Percentiles rank a stretch among this genome's conserved stretches.
Conservation (phyloP, 2,888 invertebrate genomes). For the Leptinotarsa rubiginosa region DNA sequence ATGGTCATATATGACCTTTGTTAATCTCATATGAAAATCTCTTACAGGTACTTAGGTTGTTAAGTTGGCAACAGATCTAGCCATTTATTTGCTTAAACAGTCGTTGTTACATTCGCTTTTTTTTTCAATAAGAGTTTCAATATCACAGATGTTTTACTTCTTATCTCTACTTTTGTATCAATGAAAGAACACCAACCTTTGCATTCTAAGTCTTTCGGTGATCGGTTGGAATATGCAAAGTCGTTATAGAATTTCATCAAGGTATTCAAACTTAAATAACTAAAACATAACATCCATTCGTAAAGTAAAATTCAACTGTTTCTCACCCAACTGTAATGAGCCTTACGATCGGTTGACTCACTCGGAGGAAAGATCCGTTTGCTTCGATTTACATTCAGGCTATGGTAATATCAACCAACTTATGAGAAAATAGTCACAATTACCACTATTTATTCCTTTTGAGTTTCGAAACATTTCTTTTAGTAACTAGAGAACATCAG, state of each 20-base stretch:
- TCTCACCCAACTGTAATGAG: background rate
- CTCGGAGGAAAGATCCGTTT: background rate
- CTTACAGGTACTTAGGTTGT: conserved; percentile 28
- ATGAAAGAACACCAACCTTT: conserved; percentile 42
- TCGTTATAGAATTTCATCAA: conserved; percentile 24
- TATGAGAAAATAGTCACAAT: no score
- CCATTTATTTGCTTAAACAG: conserved; percentile 38
- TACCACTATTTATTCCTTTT: no score
- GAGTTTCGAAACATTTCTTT: no score
- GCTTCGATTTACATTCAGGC: background rate
- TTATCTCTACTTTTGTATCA: conserved; percentile 59
- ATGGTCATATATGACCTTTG: conserved; percentile 5
- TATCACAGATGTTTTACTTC: conserved; percentile 68
- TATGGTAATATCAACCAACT: background rate
- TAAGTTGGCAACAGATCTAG: conserved; percentile 36
- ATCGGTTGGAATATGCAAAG: conserved; percentile 44
- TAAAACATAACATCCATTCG: conserved; percentile 1
- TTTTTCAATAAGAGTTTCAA: conserved; percentile 46
- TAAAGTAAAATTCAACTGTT: background rate
- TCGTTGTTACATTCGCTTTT: conserved; percentile 47
- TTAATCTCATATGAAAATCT: conserved; percentile 13
- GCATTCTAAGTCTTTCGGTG: conserved; percentile 39
- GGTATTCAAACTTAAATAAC: conserved; percentile 16
- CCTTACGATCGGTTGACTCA: background rate
- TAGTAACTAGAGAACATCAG: no score